Percentiles rank a stretch among this genome's conserved stretches.
Conservation (phyloP, 2,888 invertebrate species). For the Sphaeridia pumilis region DNA sequence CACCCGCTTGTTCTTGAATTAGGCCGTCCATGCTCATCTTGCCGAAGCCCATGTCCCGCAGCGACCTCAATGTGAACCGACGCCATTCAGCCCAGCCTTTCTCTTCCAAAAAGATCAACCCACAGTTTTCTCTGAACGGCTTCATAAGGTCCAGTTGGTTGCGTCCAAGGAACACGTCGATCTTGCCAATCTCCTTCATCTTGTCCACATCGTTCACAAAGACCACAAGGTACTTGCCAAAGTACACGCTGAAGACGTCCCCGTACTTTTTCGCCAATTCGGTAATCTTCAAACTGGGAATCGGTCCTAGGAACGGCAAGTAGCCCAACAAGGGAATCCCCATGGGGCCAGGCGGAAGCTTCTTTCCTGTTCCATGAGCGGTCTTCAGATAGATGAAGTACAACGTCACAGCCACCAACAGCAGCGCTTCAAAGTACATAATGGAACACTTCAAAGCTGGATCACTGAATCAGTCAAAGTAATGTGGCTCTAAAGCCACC, state of each 20-base stretch:
- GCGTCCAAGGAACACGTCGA: conserved; percentile 28
- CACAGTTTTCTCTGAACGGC: conserved; percentile 19
- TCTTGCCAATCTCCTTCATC: conserved; percentile 25
- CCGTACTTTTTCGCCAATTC: conserved; percentile 28
- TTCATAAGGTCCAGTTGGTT: conserved; percentile 25
- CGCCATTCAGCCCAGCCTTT: conserved; percentile 30
- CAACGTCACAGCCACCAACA: neutral
- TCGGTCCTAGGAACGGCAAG: conserved; percentile 29
- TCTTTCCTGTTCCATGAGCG: too few species aligned
- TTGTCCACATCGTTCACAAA: conserved; percentile 27
- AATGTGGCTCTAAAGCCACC: too few species aligned
- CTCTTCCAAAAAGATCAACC: conserved; percentile 27
- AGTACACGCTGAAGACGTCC: conserved; percentile 23
- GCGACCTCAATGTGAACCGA: conserved; percentile 23
- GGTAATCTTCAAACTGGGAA: conserved; percentile 28
- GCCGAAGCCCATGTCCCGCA: conserved; percentile 29
- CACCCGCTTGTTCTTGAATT: conserved; percentile 27
- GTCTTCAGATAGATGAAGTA: neutral
- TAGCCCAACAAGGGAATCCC: conserved; percentile 28
- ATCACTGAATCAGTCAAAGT: too few species aligned
- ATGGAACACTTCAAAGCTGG: too few species aligned
- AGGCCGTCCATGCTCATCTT: conserved; percentile 28
- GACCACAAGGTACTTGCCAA: conserved; percentile 28
- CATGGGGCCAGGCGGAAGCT: conserved; percentile 20
- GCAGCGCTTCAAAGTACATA: neutral